Evolutionary conservation across 1,140 invertebrate genomes (phyloP), one percentile per base, ranked within the genome.

Genomic region (Anoplolepis gracilipes): DNA sequence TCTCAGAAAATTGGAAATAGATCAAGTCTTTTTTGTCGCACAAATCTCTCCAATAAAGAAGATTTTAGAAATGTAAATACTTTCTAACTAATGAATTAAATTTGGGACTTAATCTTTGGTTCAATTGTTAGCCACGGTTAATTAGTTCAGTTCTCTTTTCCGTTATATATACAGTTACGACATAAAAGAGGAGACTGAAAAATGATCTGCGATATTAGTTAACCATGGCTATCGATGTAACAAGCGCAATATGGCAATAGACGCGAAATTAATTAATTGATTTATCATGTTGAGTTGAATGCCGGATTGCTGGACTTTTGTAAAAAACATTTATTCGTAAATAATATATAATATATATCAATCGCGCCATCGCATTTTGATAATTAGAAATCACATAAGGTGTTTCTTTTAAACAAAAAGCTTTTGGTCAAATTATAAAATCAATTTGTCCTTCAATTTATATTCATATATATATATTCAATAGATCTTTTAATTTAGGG

Each of bases 11-110:
- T 77, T n/a, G 22, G 7, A 73, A 53, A 70, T 30, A 79, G 77
- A 33, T 70, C 22, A 53, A 79, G 77, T 61, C 11, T 79, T 69
- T 5, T 79, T 53, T 1, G 33, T 57, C 42, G 16, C 62, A 79
- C 62, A 79, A 79, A 55, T 79, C 22, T 79, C 25, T 28, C 10
- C 33, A 28, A 36, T 19, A 30, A 25, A 13, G 28, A 13, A 13
- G 59, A 39, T 65, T 78, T 65, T 49, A 49, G 46, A 28, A 46
- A 19, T 30, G 19, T 36, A 79, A 28, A 55, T 25, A 13, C 25
- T 55, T 55, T 22, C 67, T 39, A 36, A 77, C 8, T 10, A 16
- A 30, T 42, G 5, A 55, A 30, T 30, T 62, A 46, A 2, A 28
- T 65, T 79, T 16, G 5, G 6, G 46, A 36, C 64, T 16, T 13